A percentile compares a stretch with the other conserved stretches of the same genome.
These are phyloP conservation scores for Telmatochromis sp. DNA, from an alignment of 2,113 vertebrate species.

Conservation along the genomic window DNA sequence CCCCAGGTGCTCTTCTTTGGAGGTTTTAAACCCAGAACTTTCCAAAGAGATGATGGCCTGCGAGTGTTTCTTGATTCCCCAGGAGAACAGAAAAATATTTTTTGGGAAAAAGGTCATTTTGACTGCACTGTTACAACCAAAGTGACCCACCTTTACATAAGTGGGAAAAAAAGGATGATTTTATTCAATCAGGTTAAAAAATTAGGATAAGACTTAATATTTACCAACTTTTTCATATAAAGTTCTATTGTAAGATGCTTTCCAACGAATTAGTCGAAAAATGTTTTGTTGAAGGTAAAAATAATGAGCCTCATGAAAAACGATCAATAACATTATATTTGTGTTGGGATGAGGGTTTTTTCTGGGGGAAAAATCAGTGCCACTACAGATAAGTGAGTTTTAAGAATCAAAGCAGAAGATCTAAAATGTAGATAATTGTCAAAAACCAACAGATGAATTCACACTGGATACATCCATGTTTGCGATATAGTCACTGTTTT, in stretches of 20 bases:
- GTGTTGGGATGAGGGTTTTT: not conserved
- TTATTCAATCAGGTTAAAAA: not conserved
- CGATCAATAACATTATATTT: not conserved
- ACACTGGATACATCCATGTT: not conserved
- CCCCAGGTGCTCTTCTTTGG: not conserved
- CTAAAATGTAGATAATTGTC: not conserved
- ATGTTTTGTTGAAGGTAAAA: not conserved
- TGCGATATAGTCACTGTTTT: not conserved
- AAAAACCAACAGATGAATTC: not conserved
- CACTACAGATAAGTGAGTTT: not conserved
- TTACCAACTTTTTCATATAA: not conserved
- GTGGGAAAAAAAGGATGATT: not conserved
- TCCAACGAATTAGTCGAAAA: not conserved
- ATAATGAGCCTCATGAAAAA: accelerated
- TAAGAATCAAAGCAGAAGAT: not conserved
- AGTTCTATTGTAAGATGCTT: not conserved
- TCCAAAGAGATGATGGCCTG: not conserved
- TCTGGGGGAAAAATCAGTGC: accelerated
- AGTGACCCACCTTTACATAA: not conserved
- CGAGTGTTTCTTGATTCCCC: not conserved
- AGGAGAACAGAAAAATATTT: accelerated
- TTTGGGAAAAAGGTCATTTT: not conserved
- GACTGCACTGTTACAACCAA: not conserved
- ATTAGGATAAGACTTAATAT: not conserved
- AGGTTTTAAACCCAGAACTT: not conserved